Base-by-base conservation (phyloP, 1,140 invertebrate species). In the Odontomachus brunneus region DNA sequence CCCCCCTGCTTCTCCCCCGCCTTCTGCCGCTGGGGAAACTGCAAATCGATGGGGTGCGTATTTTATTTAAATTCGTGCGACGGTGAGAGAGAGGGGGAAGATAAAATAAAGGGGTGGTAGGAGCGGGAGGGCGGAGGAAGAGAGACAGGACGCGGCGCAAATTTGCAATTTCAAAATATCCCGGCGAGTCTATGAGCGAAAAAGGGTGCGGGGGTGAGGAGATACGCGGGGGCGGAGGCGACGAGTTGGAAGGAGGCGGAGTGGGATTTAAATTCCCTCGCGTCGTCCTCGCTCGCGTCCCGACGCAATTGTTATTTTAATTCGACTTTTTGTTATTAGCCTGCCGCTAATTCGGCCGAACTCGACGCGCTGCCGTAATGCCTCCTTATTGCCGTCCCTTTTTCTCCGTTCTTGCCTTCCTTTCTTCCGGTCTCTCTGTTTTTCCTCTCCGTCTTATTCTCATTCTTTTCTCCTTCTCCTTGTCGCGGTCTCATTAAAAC, bases 261-360 rank as follows among this genome's bases (percentile, higher is more conserved):
- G 29, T n/a, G 24, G 48, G 26, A 53, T 69, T 78, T 73, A 80
- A 84, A 81, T 69, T 22, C 57, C 67, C 29, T 82, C 38, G 76
- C 78, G 78, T 78, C 82, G 48, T 72, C 57, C 75, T 62, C 44
- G 15, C 75, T 62, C 44, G 26, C 67, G 55, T 75, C 33, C 80
- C 78, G 59, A 53, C 63, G 62, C 85, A 62, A 90, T 90, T 91
- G 89, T 92, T 92, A 92, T 92, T 92, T 91, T 90, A 91, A 91
- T 91, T 92, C 84, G 69, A 85, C 76, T 91, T 89, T 90, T 90
- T 90, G 83, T 91, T 82, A 91, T 92, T 91, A 91, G 89, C 81
- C 84, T 88, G 89, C 88, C 86, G 90, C 87, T 89, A 88, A 90
- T 91, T 91, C 85, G 82, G 81, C 82, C 86, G 84, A 85, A 86